Evolutionary conservation across 1,140 invertebrate species (phyloP), one percentile per base, ranked within the genome.

Genomic region (Cherax quadricarinatus): DNA sequence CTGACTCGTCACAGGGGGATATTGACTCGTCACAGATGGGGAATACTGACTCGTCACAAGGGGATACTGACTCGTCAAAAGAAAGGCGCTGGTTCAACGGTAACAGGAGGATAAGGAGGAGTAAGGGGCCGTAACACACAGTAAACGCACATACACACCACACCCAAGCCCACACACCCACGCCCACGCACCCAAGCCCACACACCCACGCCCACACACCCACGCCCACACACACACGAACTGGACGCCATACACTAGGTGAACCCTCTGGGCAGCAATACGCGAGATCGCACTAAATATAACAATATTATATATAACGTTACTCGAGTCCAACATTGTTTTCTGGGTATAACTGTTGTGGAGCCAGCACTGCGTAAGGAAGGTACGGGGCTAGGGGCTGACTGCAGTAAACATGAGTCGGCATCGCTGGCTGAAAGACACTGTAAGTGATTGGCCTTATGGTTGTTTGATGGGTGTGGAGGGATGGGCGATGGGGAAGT

Each of bases 241-340:
- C n/a, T 87, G 90, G 90, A 91, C 90, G 90, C 85, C 66, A 87
- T 53, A 86, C 90, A 91, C 90, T 91, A 91, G 84, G 90, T 91
- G 57, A 91, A 91, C 62, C 90, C 90, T 48, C 90, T 75, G 53
- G 90, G 90, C 83, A 91, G 84, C 90, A 79, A 91, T 7, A 86
- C 75, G 87, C 79, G 75, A 91, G 90, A 87, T 86, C 90, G 90
- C 90, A 91, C 90, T 91, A 91, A 49, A 85, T 53, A 91, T 91
- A 91, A 91, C 90, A 91, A 91, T 84, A 91, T 87, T 87, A 91
- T 87, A 87, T n/a, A 91, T 91, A 91, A 91, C 84, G 90, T 84
- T 86, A 78, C 87, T 87, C 84, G 90, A 86, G 90, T 91, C 90
- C 90, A 91, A 87, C 90, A 91, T 87, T 91, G 90, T 91, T 91